Base-by-base conservation (phyloP, 2,888 invertebrate species). In the Sphecodes monilicornis region DNA sequence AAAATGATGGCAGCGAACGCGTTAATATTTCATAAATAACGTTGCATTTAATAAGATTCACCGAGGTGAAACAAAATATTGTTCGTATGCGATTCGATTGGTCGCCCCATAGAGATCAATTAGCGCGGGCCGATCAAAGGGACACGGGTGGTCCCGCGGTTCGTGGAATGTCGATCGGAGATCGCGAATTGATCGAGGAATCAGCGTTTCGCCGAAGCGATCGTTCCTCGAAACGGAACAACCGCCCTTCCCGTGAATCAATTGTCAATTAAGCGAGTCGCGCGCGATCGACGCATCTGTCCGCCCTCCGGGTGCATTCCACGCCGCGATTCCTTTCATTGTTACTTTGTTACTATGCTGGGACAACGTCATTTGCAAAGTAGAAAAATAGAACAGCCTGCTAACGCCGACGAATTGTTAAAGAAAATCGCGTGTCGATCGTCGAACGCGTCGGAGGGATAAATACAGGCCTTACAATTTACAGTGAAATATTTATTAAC, bases 261-360 rank as follows among this genome's bases (percentile, higher is more conserved):
- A 84, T 84, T 68, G 72, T 64, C 79, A 84, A 84, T 85, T 85
- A 70, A 84, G 54, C 68, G 36, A 10, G 66, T 22, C 60, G 29
- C 29, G 29, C 60, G 10, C 22, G 66, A 36, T 18, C 54, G 78
- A 60, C 41, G 11, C 68, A n/a, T n/a, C n/a, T 68, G 36, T 4
- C n/a, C 36, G 66, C 32, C 22, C 32, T 66, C 36, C 66, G 32
- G 18, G 66, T 36, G 66, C 60, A 60, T 29, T 36, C 66, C 32
- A 32, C 32, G 54, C 11, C 8, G 66, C 32, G 22, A 32, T 18
- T 66, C 22, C 60, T 26, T 60, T 29, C 13, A 13, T 29, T 29
- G 60, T 29, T 60, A 1, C 29, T 60, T 29, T 16, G 60, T 60
- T 36, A 36, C 3, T 36, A 36, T 16, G 4, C 43, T 43, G n/a